phyloP scores from a whole-genome alignment of 2,888 invertebrate genomes.

The Platypus cylindrus region DNA sequence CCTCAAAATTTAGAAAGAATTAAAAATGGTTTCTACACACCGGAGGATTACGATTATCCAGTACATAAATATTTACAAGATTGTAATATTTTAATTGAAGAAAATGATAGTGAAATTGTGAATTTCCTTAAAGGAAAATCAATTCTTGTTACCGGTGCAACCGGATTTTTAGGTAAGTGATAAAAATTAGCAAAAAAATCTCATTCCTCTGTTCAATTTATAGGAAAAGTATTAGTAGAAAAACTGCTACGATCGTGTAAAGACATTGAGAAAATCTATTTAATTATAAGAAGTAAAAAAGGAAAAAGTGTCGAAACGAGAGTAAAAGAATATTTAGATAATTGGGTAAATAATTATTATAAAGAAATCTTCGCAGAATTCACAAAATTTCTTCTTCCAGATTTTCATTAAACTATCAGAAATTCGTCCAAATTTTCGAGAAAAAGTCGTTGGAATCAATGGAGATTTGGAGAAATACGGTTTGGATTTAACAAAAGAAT shows the following conservation, averaged over 20 bases:
- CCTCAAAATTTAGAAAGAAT: constrained; percentile 11
- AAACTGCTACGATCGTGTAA: constrained; percentile 25
- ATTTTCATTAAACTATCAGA: constrained; percentile 27
- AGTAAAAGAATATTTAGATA: constrained; percentile 43
- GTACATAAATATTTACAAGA: constrained; percentile 10
- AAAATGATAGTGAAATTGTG: constrained; percentile 11
- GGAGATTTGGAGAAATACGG: constrained; percentile 40
- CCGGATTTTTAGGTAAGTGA: constrained; percentile 12
- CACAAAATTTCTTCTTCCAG: no score
- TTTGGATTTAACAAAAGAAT: constrained; percentile 38
- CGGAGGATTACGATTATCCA: constrained; percentile 6
- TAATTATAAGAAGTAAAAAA: constrained; percentile 24
- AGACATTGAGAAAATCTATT: constrained; percentile 25
- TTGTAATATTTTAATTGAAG: constrained; percentile 8
- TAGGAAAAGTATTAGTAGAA: constrained; percentile 25
- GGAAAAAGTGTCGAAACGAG: constrained; percentile 20
- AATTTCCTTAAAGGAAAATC: constrained; percentile 10
- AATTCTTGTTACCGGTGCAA: constrained; percentile 11
- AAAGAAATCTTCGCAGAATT: no score
- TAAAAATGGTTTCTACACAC: constrained; percentile 5
- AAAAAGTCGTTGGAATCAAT: constrained; percentile 43
- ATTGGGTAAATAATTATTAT: constrained; percentile 41
- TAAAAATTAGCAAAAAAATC: no score
- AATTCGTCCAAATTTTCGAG: constrained; percentile 39
- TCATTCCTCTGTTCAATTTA: no score